These are phyloP conservation scores for Sylvilagus bachmani DNA, from an alignment of 2,113 vertebrate species.

Conservation along the genomic window DNA sequence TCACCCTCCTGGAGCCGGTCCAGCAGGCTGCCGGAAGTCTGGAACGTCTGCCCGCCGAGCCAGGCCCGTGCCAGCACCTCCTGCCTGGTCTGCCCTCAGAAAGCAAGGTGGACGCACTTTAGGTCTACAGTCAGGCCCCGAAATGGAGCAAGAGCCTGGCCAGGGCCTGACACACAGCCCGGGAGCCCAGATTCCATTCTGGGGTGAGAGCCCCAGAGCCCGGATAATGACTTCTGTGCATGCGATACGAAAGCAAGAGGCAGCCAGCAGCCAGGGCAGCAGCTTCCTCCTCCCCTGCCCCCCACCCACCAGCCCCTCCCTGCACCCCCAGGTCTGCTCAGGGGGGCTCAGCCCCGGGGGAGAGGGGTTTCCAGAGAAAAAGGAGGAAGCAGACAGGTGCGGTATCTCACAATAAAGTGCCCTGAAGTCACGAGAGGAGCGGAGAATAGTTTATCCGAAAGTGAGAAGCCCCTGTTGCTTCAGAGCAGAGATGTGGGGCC, in stretches of 20 bases:
- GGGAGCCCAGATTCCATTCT: neutral
- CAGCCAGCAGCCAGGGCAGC: neutral
- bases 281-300: neutral
- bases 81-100: neutral
- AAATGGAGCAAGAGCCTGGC: neutral
- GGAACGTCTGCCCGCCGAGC: neutral
- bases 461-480: neutral
- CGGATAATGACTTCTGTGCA: neutral
- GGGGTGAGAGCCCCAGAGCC: neutral
- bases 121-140: neutral
- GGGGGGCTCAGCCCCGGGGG: neutral
- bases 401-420: neutral
- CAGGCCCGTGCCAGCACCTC: neutral
- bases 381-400: neutral
- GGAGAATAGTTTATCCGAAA: neutral
- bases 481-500: neutral
- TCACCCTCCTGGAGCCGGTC: slow-evolving; percentile 67
- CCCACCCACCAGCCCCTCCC: neutral
- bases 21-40: neutral
- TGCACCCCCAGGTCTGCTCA: neutral
- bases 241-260: neutral
- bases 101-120: neutral
- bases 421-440: neutral
- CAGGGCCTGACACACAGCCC: neutral
- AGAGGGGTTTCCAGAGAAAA: slow-evolving; percentile 26